A percentile compares a stretch with the other conserved stretches of the same genome.
Conservation (phyloP, 2,113 vertebrate genomes). For the Nycticebus coucang region DNA sequence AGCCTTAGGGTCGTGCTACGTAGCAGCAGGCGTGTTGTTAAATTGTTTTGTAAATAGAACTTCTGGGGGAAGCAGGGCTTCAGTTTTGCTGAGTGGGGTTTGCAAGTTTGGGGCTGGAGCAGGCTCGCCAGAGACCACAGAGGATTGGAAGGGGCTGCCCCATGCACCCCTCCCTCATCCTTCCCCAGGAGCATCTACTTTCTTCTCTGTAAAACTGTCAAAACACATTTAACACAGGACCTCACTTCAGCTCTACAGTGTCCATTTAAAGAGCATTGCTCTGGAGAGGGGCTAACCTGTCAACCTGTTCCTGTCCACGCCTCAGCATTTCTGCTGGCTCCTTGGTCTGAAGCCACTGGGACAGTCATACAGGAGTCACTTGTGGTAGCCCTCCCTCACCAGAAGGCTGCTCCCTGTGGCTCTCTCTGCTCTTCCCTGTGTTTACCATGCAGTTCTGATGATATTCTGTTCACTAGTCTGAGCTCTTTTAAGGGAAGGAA, state of each 20-base stretch:
- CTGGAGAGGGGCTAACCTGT: not conserved
- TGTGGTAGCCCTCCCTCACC: not conserved
- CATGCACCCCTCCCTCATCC: not conserved
- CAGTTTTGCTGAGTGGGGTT: not conserved
- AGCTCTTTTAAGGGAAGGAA: not conserved
- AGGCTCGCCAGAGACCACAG: not conserved
- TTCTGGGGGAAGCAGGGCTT: not conserved
- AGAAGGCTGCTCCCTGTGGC: rapidly evolving
- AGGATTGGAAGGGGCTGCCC: not conserved
- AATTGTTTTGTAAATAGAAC: not conserved
- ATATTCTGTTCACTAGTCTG: not conserved
- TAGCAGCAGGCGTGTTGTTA: not conserved
- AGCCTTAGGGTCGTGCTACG: not conserved
- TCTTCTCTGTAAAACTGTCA: not conserved
- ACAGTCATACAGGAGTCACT: not conserved
- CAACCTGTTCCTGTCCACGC: not conserved
- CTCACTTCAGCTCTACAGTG: too few species aligned
- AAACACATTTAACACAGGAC: not conserved
- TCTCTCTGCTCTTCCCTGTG: not conserved
- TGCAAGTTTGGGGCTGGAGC: not conserved
- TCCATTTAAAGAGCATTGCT: not conserved
- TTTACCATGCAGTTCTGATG: not conserved
- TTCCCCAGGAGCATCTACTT: not conserved
- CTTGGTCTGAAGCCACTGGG: not conserved
- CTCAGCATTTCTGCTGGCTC: not conserved